phyloP scores from a whole-genome alignment of 1,140 invertebrate species.

The Ips nitidus region DNA sequence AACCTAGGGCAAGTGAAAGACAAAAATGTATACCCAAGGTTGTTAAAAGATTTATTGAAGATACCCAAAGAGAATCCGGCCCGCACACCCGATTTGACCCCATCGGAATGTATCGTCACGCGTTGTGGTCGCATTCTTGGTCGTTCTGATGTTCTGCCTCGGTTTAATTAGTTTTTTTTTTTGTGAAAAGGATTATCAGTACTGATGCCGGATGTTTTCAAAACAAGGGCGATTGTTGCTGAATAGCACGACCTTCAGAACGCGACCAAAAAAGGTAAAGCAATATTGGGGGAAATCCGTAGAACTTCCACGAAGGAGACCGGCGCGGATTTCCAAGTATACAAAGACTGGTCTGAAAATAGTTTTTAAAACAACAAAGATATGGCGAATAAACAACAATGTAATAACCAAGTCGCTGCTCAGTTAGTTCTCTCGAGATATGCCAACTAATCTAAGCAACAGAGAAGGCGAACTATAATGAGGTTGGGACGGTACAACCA shows the following conservation, averaged over 20 bases:
- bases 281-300: background rate
- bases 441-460: constrained; percentile 22
- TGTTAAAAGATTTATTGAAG: constrained; percentile 2
- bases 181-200: background rate
- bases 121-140: background rate
- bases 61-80: background rate
- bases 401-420: constrained; percentile 10
- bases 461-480: constrained; percentile 19
- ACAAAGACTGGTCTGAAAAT: constrained; percentile 5
- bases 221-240: too few species aligned
- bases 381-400: constrained; percentile 23
- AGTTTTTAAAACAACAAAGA: constrained; percentile 12
- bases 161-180: background rate
- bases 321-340: background rate
- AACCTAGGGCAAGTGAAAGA: background rate
- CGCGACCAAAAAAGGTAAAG: background rate
- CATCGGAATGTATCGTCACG: background rate
- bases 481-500: background rate
- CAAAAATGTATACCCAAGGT: constrained; percentile 2
- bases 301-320: background rate
- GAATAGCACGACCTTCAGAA: too few species aligned
- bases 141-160: background rate
- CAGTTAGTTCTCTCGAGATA: constrained; percentile 18
- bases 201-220: background rate
- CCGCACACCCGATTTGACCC: constrained; percentile 5